Percentiles rank a stretch among this genome's conserved stretches.
These are phyloP conservation scores for Eueremaeus valkanovi DNA, from an alignment of 2,888 invertebrate genomes.

Conservation along the genomic window DNA sequence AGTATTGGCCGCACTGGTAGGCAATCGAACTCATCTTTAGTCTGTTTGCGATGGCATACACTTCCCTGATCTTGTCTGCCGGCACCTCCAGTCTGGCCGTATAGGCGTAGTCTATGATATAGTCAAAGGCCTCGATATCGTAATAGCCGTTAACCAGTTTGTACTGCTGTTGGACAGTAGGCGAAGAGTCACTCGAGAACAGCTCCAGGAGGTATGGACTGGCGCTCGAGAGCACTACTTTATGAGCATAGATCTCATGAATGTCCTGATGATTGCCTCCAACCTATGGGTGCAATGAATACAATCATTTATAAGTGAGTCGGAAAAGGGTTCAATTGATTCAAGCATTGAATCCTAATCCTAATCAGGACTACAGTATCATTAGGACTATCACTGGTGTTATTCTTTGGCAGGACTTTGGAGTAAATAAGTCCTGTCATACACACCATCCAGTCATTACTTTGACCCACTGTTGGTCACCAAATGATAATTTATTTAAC, in stretches of 20 bases:
- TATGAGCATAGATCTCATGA: slow-evolving; percentile 69
- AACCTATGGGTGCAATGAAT: slow-evolving; percentile 54
- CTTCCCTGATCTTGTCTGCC: slow-evolving; percentile 63
- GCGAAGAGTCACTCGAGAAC: slow-evolving; percentile 58
- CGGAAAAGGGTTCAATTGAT: too few species aligned
- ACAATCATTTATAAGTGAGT: slow-evolving; percentile 50
- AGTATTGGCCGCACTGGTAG: slow-evolving; percentile 65
- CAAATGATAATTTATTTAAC: slow-evolving; percentile 7
- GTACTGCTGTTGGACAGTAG: slow-evolving; percentile 44
- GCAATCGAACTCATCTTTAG: slow-evolving; percentile 72
- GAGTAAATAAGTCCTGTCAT: slow-evolving; percentile 50
- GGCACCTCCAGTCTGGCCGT: slow-evolving; percentile 63
- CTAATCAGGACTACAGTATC: too few species aligned
- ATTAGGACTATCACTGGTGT: slow-evolving; percentile 51
- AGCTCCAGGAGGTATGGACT: slow-evolving; percentile 72
- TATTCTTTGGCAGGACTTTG: slow-evolving; percentile 33
- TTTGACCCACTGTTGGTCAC: not conserved
- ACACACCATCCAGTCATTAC: slow-evolving; percentile 49
- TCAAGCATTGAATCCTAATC: too few species aligned
- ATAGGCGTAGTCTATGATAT: slow-evolving; percentile 76
- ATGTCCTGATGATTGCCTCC: slow-evolving; percentile 56
- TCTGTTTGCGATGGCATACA: slow-evolving; percentile 73
- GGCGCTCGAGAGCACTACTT: slow-evolving; percentile 72
- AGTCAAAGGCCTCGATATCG: slow-evolving; percentile 66
- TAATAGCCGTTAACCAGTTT: slow-evolving; percentile 60